These are phyloP conservation scores for Macrotrachela quadricornifera DNA, from an alignment of 1,140 invertebrate genomes.

Conservation along the genomic window DNA sequence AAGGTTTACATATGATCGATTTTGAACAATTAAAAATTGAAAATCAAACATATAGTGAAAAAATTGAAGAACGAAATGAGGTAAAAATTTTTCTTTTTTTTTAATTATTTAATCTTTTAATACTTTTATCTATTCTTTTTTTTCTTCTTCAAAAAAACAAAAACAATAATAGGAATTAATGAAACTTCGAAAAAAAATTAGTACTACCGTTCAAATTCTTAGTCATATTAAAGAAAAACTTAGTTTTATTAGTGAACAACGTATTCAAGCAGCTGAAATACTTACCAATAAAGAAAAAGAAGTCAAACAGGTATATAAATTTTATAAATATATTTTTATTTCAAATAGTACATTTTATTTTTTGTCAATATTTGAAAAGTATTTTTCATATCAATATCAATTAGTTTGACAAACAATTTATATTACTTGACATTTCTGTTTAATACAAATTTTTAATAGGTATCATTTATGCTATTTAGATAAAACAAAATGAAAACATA, in stretches of 20 bases:
- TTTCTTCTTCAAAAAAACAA: too few relatives aligned
- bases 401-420: too few relatives aligned
- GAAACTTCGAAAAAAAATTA: slow-evolving; percentile 30
- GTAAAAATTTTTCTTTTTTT: too few relatives aligned
- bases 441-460: too few relatives aligned
- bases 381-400: too few relatives aligned
- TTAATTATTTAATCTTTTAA: not conserved
- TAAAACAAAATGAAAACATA: too few relatives aligned
- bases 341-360: not conserved
- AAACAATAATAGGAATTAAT: slow-evolving; percentile 25
- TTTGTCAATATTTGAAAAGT: too few relatives aligned
- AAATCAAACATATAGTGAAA: slow-evolving; percentile 33
- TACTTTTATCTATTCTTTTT: slow-evolving; percentile 4
- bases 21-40: slow-evolving; percentile 34
- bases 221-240: slow-evolving; percentile 32
- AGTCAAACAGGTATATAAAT: slow-evolving; percentile 18
- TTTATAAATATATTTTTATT: not conserved
- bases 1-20: slow-evolving; percentile 30
- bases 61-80: slow-evolving; percentile 33
- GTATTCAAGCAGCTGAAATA: slow-evolving; percentile 18
- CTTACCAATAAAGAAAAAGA: slow-evolving; percentile 20
- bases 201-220: slow-evolving; percentile 28
- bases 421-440: too few relatives aligned
- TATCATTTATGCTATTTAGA: too few relatives aligned
- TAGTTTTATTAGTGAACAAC: slow-evolving; percentile 27